Evolutionary conservation across 1,140 invertebrate species (phyloP).

Genomic region (Brachionus rubens): DNA sequence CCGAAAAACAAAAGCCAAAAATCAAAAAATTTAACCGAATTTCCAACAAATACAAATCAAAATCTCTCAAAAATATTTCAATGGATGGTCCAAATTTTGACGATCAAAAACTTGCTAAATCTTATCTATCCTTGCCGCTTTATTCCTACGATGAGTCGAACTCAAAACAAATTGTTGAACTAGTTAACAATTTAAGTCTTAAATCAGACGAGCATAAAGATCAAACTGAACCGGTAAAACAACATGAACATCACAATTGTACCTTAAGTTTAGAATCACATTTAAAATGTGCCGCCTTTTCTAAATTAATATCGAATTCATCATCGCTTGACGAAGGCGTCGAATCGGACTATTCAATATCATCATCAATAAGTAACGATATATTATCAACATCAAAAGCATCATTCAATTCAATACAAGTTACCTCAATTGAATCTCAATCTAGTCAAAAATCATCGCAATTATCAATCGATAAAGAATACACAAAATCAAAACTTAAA

Average conservation of each 20-base stretch:
- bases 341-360: slow-evolving; percentile 26
- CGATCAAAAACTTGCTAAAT: background rate
- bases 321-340: slow-evolving; percentile 18
- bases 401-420: slow-evolving; percentile 7
- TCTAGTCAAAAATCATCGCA: slow-evolving; percentile 38
- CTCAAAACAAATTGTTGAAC: background rate
- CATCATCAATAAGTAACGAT: slow-evolving; percentile 26
- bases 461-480: background rate
- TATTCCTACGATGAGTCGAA: slow-evolving; percentile 6
- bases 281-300: slow-evolving; percentile 32
- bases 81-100: background rate
- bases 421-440: slow-evolving; percentile 31
- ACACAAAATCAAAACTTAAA: background rate
- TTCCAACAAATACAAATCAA: slow-evolving; percentile 34
- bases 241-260: slow-evolving; percentile 23
- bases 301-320: slow-evolving; percentile 21
- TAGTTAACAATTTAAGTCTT: slow-evolving; percentile 9
- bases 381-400: background rate
- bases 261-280: slow-evolving; percentile 2
- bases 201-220: background rate
- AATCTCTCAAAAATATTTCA: slow-evolving; percentile 11
- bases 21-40: slow-evolving; percentile 10
- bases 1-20: background rate
- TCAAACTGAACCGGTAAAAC: background rate
- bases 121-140: background rate